Conservation (phyloP, 2,888 invertebrate genomes). For the Andricus curvator region DNA sequence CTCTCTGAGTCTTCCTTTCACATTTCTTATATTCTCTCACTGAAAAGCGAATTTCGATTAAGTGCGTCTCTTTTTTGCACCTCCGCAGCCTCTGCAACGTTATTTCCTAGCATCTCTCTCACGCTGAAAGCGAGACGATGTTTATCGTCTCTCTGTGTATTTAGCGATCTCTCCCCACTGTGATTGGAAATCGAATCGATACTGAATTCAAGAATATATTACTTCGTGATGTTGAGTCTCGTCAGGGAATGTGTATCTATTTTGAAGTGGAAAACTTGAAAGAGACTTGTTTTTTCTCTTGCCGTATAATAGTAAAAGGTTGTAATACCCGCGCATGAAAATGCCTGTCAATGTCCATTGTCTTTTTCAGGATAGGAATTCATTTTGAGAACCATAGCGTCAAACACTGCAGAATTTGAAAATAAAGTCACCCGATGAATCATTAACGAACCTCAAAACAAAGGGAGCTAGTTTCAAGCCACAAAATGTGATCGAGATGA, state of each 20-base stretch:
- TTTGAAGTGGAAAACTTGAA: too few relatives aligned
- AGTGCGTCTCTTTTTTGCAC: slow-evolving; percentile 8
- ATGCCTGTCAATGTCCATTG: too few relatives aligned
- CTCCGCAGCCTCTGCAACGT: background rate
- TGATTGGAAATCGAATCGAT: slow-evolving; percentile 25
- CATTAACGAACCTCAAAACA: slow-evolving; percentile 14
- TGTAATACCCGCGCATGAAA: too few relatives aligned
- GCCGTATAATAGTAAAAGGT: too few relatives aligned
- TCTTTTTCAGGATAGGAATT: background rate
- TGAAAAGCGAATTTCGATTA: slow-evolving; percentile 19
- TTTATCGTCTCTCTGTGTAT: slow-evolving; percentile 28
- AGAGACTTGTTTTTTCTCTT: too few relatives aligned
- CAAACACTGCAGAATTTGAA: background rate
- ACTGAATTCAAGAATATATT: slow-evolving; percentile 1
- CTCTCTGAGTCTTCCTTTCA: background rate
- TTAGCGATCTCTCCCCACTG: background rate
- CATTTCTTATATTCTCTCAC: background rate
- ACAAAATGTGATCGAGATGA: slow-evolving; percentile 19
- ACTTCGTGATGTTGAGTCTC: too few relatives aligned
- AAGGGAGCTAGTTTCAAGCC: slow-evolving; percentile 12
- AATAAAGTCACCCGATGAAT: background rate
- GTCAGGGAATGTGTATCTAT: too few relatives aligned
- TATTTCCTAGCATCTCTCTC: background rate
- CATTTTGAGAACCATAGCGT: background rate
- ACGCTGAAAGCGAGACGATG: background rate